A percentile compares a stretch with the other conserved stretches of the same genome.
These are phyloP conservation scores for Neoarius graeffei DNA, from an alignment of 2,113 vertebrate genomes.

Conservation along the genomic window DNA sequence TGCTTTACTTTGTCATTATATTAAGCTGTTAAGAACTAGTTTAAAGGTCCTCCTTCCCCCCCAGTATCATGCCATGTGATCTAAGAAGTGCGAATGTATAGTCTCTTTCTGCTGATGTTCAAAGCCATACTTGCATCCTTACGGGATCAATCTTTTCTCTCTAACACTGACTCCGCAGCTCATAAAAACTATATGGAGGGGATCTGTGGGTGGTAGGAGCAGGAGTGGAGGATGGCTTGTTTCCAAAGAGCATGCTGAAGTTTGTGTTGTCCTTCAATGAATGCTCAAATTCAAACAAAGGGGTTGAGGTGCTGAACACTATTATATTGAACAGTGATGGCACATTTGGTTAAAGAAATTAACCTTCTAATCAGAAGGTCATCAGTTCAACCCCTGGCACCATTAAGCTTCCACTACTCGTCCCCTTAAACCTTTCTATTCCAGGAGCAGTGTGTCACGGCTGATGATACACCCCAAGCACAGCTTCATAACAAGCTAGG, in stretches of 20 bases:
- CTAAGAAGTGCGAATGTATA: neutral
- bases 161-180: neutral
- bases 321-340: neutral
- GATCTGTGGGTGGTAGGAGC: neutral
- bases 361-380: neutral
- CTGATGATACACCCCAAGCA: neutral
- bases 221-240: neutral
- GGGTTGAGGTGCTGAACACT: neutral
- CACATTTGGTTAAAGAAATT: neutral
- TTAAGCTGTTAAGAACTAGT: neutral
- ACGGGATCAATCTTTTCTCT: neutral
- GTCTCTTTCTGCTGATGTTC: neutral
- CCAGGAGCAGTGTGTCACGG: neutral
- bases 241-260: conserved; percentile 11
- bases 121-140: neutral
- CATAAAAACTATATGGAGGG: conserved; percentile 9
- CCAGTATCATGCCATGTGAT: neutral
- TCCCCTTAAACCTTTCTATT: neutral
- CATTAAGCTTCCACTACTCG: neutral
- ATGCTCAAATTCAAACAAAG: neutral
- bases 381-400: neutral
- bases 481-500: neutral
- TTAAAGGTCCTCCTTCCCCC: neutral
- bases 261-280: neutral
- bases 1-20: neutral